A percentile compares a stretch with the other conserved stretches of the same genome.
Conservation (phyloP, 1,140 invertebrate genomes). For the Drosophila tsacasi region DNA sequence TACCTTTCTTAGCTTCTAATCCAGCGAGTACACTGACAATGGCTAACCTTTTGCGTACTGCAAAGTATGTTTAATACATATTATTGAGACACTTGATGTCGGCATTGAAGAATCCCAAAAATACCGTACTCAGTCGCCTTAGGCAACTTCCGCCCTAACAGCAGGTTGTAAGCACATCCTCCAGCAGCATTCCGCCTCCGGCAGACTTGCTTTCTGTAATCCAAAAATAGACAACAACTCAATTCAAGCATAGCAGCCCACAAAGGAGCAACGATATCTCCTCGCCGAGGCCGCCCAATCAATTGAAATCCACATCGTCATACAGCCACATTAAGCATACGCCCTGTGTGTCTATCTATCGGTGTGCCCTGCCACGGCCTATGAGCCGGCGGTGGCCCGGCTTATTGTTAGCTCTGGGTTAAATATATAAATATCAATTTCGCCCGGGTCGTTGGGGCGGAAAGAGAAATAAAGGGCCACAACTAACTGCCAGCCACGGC, state of each 20-base stretch:
- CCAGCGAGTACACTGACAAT: neutral
- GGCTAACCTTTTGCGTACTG: neutral
- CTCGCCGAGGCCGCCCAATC: slow-evolving; percentile 22
- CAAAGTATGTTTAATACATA: neutral
- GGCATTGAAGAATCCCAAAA: neutral
- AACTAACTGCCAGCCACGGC: slow-evolving; percentile 72
- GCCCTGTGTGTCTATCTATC: slow-evolving; percentile 40
- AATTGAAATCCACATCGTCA: slow-evolving; percentile 71
- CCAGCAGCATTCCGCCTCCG: neutral
- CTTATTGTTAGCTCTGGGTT: slow-evolving; percentile 76
- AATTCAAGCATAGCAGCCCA: slow-evolving; percentile 25
- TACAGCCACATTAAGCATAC: slow-evolving; percentile 73
- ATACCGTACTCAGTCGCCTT: neutral
- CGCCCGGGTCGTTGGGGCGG: slow-evolving; percentile 34
- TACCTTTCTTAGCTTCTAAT: too few species aligned
- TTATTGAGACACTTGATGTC: neutral
- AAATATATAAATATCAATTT: slow-evolving; percentile 84
- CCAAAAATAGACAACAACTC: slow-evolving; percentile 48
- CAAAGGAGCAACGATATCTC: slow-evolving; percentile 23
- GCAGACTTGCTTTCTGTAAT: slow-evolving; percentile 25
- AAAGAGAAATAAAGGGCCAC: slow-evolving; percentile 39
- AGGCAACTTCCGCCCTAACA: slow-evolving; percentile 28
- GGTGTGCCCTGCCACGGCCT: slow-evolving; percentile 15
- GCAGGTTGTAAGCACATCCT: slow-evolving; percentile 28
- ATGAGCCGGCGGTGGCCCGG: slow-evolving; percentile 37